Evolutionary conservation across 2,888 invertebrate species (phyloP).

Genomic region (Lamellibrachia columna): DNA sequence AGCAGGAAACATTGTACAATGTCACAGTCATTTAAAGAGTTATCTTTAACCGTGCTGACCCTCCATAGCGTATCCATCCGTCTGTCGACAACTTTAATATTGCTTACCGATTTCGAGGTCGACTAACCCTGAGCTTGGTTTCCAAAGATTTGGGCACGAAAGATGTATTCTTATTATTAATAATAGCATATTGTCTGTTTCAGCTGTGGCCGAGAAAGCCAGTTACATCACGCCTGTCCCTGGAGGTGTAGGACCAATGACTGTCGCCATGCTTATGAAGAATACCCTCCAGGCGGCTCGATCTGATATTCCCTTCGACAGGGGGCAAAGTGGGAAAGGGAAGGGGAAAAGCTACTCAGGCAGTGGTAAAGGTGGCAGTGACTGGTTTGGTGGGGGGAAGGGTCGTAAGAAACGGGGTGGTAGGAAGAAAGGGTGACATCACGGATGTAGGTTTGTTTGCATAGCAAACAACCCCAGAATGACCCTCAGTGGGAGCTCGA

Average conservation of each 20-base stretch:
- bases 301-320: not conserved
- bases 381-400: not conserved
- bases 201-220: conserved; percentile 81
- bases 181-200: not conserved
- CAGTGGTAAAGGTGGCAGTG: not conserved
- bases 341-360: not conserved
- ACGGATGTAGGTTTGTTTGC: not conserved
- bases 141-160: too few relatives aligned
- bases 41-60: too few relatives aligned
- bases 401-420: not conserved
- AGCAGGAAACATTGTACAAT: too few relatives aligned
- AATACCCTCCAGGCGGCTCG: conserved; percentile 81
- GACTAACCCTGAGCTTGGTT: too few relatives aligned
- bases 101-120: too few relatives aligned
- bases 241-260: conserved; percentile 91
- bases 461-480: not conserved
- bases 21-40: too few relatives aligned
- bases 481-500: not conserved
- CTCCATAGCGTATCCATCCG: too few relatives aligned
- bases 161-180: not conserved
- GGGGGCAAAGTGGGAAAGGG: not conserved
- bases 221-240: conserved; percentile 90
- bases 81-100: too few relatives aligned
- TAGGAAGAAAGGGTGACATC: conserved; percentile 16
- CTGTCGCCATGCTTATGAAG: conserved; percentile 91